Evolutionary conservation across 2,113 vertebrate genomes (phyloP).

Genomic region (Lophura nycthemera): DNA sequence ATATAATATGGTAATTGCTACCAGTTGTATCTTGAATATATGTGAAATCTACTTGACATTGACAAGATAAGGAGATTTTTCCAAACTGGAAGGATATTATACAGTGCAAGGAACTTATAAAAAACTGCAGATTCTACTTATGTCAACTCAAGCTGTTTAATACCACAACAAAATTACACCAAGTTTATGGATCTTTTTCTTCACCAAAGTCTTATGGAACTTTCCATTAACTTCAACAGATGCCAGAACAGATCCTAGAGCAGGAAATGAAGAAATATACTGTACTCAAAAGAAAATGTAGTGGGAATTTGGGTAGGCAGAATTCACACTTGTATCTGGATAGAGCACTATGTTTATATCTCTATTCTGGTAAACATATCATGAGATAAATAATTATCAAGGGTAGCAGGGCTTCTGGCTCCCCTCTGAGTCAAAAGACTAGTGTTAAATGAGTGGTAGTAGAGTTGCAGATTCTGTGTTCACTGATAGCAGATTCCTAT

Average conservation of each 20-base stretch:
- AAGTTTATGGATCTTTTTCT: constrained; percentile 17
- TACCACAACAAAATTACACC: constrained; percentile 1
- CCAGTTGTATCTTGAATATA: not conserved
- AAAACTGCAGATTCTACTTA: not conserved
- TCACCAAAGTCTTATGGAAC: constrained; percentile 23
- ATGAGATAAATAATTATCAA: not conserved
- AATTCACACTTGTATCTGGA: constrained; percentile 26
- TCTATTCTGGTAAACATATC: not conserved
- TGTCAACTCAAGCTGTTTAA: constrained; percentile 11
- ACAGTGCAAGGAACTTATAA: not conserved
- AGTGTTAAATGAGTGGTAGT: not conserved
- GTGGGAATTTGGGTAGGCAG: constrained; percentile 36
- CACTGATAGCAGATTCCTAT: not conserved
- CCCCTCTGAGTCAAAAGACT: not conserved
- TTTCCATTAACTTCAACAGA: constrained; percentile 33
- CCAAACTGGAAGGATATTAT: not conserved
- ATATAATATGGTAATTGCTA: not conserved
- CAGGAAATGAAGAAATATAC: constrained; percentile 62
- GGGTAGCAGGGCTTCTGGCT: not conserved
- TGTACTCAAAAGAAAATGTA: constrained; percentile 44
- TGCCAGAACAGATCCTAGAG: constrained; percentile 24
- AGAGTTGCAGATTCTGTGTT: not conserved
- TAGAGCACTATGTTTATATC: not conserved
- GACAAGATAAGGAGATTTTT: not conserved
- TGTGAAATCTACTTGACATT: not conserved